phyloP scores from a whole-genome alignment of 2,888 invertebrate species.

The Trichogramma dendrolimi region DNA sequence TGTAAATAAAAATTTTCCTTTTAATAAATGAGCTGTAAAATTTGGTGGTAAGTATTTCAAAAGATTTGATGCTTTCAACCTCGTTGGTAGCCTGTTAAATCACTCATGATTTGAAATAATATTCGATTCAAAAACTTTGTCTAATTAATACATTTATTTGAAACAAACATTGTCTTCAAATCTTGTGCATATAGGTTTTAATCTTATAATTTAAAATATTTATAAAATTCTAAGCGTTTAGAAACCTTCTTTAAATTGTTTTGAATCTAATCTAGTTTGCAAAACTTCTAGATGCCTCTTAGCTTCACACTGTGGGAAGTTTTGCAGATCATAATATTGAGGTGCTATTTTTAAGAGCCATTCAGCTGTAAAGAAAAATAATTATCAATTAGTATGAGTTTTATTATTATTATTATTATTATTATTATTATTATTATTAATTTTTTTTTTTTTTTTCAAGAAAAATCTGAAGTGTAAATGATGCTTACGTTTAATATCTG shows the following conservation, averaged over 20 bases:
- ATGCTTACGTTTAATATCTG: slow-evolving; percentile 93
- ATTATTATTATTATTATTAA: neutral
- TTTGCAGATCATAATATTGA: slow-evolving; percentile 96
- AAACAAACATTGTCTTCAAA: too few species aligned
- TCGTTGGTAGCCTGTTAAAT: too few species aligned
- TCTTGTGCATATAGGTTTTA: too few species aligned
- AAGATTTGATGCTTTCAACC: too few species aligned
- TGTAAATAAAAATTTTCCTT: too few species aligned
- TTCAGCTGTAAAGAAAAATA: slow-evolving; percentile 62
- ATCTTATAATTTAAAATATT: too few species aligned
- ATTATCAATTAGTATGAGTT: slow-evolving; percentile 13
- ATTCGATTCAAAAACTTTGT: too few species aligned
- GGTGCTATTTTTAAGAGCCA: slow-evolving; percentile 94
- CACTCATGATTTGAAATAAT: too few species aligned
- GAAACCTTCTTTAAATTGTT: slow-evolving; percentile 85
- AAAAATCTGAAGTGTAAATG: neutral
- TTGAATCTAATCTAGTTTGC: slow-evolving; percentile 79
- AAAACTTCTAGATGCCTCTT: slow-evolving; percentile 85
- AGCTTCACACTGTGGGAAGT: slow-evolving; percentile 98
- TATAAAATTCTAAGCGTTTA: slow-evolving; percentile 50
- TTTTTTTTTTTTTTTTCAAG: slow-evolving; percentile 10
- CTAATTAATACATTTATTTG: too few species aligned
- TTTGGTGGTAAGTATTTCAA: too few species aligned
- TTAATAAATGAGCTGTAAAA: too few species aligned
- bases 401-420: slow-evolving; percentile 13